phyloP scores from a whole-genome alignment of 2,797 vertebrate species.

The Pangasius sanitwongsei region DNA sequence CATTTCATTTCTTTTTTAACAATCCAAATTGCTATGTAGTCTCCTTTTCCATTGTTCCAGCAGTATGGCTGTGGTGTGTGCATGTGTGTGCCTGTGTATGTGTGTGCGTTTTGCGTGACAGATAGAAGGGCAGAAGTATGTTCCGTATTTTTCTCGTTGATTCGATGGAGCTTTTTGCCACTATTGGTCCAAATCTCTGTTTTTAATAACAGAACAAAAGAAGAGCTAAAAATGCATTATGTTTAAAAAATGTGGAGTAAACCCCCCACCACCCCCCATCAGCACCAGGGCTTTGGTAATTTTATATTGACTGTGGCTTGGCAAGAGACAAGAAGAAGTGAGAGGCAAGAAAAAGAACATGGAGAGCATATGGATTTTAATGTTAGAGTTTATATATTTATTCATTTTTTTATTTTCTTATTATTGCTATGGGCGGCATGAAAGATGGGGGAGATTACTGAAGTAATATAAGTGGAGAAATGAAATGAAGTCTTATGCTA shows the following conservation, averaged over 20 bases:
- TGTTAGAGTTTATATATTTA: conserved; percentile 77
- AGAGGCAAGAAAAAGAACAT: conserved; percentile 63
- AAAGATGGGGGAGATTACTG: conserved; percentile 20
- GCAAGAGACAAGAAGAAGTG: conserved; percentile 76
- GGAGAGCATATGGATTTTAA: conserved; percentile 60
- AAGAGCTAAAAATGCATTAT: conserved; percentile 82
- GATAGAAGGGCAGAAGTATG: conserved; percentile 50
- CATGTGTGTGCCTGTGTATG: conserved; percentile 32
- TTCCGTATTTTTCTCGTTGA: conserved; percentile 65
- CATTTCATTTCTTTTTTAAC: conserved; percentile 50
- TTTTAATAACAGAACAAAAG: conserved; percentile 86
- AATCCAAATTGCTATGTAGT: conserved; percentile 45
- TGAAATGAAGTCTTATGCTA: conserved; percentile 54
- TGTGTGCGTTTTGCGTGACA: conserved; percentile 47
- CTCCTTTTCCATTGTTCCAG: conserved; percentile 49
- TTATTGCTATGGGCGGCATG: conserved; percentile 64
- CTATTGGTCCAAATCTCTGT: conserved; percentile 78
- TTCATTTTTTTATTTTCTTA: conserved; percentile 73
- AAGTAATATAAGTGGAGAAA: conserved; percentile 23
- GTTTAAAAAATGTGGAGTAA: conserved; percentile 78
- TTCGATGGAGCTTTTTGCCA: conserved; percentile 66
- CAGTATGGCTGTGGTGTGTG: conserved; percentile 27
- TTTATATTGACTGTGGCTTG: conserved; percentile 85
- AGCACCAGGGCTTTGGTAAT: conserved; percentile 78
- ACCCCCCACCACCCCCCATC: conserved; percentile 50